Conservation (phyloP, 2,888 invertebrate species). For the Stomorhina lunata region DNA sequence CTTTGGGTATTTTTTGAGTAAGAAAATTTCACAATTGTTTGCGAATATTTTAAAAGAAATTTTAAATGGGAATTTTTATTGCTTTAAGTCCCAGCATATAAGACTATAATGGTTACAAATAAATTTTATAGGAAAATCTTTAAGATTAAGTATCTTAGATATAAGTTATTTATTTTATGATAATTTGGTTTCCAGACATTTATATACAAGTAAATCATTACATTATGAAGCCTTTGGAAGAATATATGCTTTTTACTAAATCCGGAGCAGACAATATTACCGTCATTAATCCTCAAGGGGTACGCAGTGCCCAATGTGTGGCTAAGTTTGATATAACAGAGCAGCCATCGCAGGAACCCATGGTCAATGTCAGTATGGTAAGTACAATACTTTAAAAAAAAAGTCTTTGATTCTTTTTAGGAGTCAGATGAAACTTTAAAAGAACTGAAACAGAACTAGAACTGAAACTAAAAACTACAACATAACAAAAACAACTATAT, state of each 20-base stretch:
- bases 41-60: neutral
- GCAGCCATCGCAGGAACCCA: constrained; percentile 82
- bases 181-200: constrained; percentile 88
- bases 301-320: constrained; percentile 92
- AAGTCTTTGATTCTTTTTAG: neutral
- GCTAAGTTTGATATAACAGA: constrained; percentile 86
- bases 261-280: constrained; percentile 91
- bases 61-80: neutral
- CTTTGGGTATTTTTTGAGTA: neutral
- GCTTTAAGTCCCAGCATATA: no score
- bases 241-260: constrained; percentile 94
- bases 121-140: no score
- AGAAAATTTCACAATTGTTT: neutral
- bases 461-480: no score
- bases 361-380: constrained; percentile 83
- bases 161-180: neutral
- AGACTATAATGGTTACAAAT: no score
- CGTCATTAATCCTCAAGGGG: constrained; percentile 92
- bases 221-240: constrained; percentile 92
- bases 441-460: no score
- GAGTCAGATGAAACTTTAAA: neutral
- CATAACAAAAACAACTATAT: no score
- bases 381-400: no score
- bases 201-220: constrained; percentile 91
- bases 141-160: neutral